phyloP scores from a whole-genome alignment of 2,888 invertebrate species.

The Erebia epiphron region DNA sequence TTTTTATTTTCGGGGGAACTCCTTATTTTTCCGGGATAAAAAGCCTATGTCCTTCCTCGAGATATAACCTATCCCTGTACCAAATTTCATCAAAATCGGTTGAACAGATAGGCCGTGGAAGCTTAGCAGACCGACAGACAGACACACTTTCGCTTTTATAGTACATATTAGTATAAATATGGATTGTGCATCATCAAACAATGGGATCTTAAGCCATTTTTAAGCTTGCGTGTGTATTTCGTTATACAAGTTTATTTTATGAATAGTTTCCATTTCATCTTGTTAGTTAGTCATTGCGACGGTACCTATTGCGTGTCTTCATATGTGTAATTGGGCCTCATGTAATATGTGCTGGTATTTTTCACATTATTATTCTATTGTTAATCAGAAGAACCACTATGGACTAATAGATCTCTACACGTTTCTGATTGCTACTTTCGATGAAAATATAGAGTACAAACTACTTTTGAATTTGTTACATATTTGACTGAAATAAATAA shows the following conservation, averaged over 20 bases:
- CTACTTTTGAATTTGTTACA: not conserved
- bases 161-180: no score
- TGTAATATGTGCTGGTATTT: slow-evolving; percentile 35
- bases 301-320: slow-evolving; percentile 22
- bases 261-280: slow-evolving; percentile 20
- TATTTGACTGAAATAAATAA: no score
- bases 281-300: slow-evolving; percentile 20
- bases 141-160: no score
- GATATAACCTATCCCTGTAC: no score
- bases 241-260: slow-evolving; percentile 1
- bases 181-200: slow-evolving; percentile 20
- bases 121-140: no score
- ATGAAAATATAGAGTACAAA: not conserved
- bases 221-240: slow-evolving; percentile 9
- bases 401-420: slow-evolving; percentile 4
- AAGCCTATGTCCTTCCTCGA: no score
- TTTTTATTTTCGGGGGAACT: no score
- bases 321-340: slow-evolving; percentile 31
- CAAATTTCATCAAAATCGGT: no score
- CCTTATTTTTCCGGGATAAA: no score
- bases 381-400: slow-evolving; percentile 26
- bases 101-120: no score
- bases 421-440: not conserved
- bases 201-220: slow-evolving; percentile 20
- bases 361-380: slow-evolving; percentile 37